Conservation (phyloP, 1,140 invertebrate genomes). For the Drosophila bocqueti region DNA sequence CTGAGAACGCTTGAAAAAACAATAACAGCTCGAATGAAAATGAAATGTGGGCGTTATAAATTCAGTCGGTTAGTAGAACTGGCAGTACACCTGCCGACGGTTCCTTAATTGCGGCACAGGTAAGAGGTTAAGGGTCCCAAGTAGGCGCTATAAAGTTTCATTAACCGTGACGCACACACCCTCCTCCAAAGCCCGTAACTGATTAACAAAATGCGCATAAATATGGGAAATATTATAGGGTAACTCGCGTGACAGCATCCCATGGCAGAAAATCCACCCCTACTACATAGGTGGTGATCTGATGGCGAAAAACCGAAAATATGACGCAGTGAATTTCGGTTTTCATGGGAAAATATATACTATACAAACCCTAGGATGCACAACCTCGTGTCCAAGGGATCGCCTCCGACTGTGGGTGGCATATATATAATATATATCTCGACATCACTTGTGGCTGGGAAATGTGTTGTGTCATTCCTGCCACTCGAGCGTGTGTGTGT, state of each 20-base stretch:
- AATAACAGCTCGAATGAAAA: slow-evolving; percentile 64
- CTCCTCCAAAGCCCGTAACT: slow-evolving; percentile 58
- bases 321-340: slow-evolving; percentile 46
- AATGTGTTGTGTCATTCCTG: slow-evolving; percentile 62
- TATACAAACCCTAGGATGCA: slow-evolving; percentile 3
- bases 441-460: slow-evolving; percentile 52
- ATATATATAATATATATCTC: slow-evolving; percentile 4
- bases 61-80: slow-evolving; percentile 51
- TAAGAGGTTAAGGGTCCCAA: slow-evolving; percentile 24
- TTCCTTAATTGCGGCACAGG: slow-evolving; percentile 66
- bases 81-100: slow-evolving; percentile 59
- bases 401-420: slow-evolving; percentile 60
- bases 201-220: slow-evolving; percentile 78
- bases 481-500: slow-evolving; percentile 54
- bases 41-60: slow-evolving; percentile 72
- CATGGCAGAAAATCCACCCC: slow-evolving; percentile 37
- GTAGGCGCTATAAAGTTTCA: slow-evolving; percentile 76
- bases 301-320: slow-evolving; percentile 43
- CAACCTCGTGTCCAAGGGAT: slow-evolving; percentile 25
- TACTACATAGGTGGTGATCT: slow-evolving; percentile 44
- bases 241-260: slow-evolving; percentile 56
- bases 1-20: slow-evolving; percentile 66
- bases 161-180: slow-evolving; percentile 71
- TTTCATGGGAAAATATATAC: slow-evolving; percentile 64
- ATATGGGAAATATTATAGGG: slow-evolving; percentile 46